Evolutionary conservation across 2,113 vertebrate genomes (phyloP).

Genomic region (Corynorhinus townsendii): DNA sequence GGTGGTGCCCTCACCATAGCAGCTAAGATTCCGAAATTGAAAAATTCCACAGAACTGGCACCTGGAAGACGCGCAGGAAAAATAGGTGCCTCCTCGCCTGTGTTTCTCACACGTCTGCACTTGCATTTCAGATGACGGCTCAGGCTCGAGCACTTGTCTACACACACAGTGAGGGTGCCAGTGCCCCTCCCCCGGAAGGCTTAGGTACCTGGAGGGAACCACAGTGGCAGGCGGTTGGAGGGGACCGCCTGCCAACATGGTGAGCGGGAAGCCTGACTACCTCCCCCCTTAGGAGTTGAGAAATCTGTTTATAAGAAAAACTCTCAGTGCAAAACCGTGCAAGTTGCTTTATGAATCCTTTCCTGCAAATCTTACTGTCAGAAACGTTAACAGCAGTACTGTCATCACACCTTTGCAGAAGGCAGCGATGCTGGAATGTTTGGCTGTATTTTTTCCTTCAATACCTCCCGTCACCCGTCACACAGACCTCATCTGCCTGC

Average conservation of each 20-base stretch:
- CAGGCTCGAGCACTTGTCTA: accelerated
- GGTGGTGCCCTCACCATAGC: accelerated
- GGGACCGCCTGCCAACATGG: accelerated
- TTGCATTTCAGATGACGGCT: accelerated
- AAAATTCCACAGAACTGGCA: accelerated
- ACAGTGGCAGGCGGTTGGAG: accelerated
- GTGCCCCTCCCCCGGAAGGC: accelerated
- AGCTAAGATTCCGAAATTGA: background rate
- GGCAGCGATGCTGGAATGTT: background rate
- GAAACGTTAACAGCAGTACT: accelerated
- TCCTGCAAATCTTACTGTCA: background rate
- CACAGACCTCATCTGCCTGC: background rate
- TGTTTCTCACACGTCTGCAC: accelerated
- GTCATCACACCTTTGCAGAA: background rate
- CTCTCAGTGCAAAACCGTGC: background rate
- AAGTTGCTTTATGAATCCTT: background rate
- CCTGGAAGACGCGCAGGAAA: accelerated
- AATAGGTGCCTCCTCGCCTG: accelerated
- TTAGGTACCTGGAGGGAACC: accelerated
- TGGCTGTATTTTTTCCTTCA: background rate
- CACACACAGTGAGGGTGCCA: background rate
- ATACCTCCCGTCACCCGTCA: accelerated
- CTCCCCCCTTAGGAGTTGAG: accelerated
- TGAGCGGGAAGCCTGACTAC: accelerated
- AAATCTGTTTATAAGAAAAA: background rate